These are phyloP conservation scores for Phania funesta DNA, from an alignment of 2,888 invertebrate species.

Conservation along the genomic window DNA sequence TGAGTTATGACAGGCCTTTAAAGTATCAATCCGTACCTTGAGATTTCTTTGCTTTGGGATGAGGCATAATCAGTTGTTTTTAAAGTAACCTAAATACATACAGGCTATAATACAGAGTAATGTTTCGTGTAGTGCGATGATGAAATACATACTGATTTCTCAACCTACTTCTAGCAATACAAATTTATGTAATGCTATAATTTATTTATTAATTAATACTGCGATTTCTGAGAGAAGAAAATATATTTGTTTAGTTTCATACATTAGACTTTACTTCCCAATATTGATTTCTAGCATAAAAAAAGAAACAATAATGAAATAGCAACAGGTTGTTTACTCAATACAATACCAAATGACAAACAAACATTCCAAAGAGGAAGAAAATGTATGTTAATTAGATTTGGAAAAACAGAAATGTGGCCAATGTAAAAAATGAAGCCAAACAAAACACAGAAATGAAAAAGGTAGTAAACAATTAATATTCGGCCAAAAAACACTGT, in stretches of 20 bases:
- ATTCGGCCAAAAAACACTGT: constrained; percentile 56
- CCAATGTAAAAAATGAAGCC: constrained; percentile 68
- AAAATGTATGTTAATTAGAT: constrained; percentile 68
- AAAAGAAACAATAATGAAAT: not conserved
- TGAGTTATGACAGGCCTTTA: too few relatives aligned
- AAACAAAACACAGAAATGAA: constrained; percentile 59
- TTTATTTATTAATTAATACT: too few relatives aligned
- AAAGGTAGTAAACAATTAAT: constrained; percentile 57
- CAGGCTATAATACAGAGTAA: too few relatives aligned
- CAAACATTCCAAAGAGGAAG: constrained; percentile 42
- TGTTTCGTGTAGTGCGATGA: too few relatives aligned
- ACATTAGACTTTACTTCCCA: not conserved
- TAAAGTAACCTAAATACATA: too few relatives aligned
- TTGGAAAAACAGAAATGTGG: constrained; percentile 64
- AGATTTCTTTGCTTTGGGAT: too few relatives aligned
- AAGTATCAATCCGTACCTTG: too few relatives aligned
- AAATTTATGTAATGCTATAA: too few relatives aligned
- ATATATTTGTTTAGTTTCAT: not conserved
- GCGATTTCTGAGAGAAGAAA: too few relatives aligned
- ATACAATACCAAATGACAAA: constrained; percentile 12
- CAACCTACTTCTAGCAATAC: too few relatives aligned
- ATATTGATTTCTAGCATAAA: constrained; percentile 35
- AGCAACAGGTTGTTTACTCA: constrained; percentile 54
- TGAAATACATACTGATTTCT: too few relatives aligned
- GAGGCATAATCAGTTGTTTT: too few relatives aligned